Evolutionary conservation across 1,140 invertebrate species (phyloP).

Genomic region (Drosophila nigromelanica): DNA sequence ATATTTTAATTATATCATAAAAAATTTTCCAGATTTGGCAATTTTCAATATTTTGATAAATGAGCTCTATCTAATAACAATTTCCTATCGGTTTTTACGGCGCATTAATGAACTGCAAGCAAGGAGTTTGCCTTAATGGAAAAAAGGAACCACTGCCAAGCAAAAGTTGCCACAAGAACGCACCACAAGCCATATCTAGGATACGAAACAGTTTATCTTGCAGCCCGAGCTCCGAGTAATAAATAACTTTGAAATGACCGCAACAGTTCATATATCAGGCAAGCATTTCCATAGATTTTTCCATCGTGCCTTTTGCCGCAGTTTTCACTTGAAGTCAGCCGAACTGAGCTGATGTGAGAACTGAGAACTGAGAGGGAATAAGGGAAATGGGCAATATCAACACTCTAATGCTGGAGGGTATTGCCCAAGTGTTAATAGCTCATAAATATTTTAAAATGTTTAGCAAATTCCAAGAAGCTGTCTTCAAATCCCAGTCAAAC

Average conservation of each 20-base stretch:
- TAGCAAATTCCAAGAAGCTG: constrained; percentile 66
- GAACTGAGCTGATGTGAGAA: constrained; percentile 3
- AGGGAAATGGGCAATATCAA: constrained; percentile 14
- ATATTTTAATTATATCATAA: constrained; percentile 31
- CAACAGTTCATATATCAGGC: constrained; percentile 60
- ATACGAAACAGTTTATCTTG: constrained; percentile 39
- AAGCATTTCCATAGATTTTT: constrained; percentile 48
- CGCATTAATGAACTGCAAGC: constrained; percentile 41
- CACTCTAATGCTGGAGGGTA: constrained; percentile 44
- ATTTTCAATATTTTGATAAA: constrained; percentile 23
- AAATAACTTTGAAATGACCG: constrained; percentile 63
- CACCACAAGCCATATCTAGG: constrained; percentile 31
- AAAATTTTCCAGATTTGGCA: constrained; percentile 9
- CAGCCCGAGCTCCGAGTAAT: constrained; percentile 39
- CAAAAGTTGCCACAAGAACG: constrained; percentile 26
- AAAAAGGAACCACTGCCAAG: background rate
- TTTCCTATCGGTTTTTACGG: constrained; percentile 21
- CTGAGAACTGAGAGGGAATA: background rate
- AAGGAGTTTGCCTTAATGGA: background rate
- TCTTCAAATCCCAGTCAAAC: constrained; percentile 44
- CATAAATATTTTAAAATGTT: constrained; percentile 82
- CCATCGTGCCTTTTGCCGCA: constrained; percentile 7
- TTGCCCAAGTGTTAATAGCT: constrained; percentile 79
- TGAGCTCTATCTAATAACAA: background rate
- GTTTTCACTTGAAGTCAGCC: constrained; percentile 12